Evolutionary conservation across 2,797 vertebrate species (phyloP).

Genomic region (Thamnophis elegans): DNA sequence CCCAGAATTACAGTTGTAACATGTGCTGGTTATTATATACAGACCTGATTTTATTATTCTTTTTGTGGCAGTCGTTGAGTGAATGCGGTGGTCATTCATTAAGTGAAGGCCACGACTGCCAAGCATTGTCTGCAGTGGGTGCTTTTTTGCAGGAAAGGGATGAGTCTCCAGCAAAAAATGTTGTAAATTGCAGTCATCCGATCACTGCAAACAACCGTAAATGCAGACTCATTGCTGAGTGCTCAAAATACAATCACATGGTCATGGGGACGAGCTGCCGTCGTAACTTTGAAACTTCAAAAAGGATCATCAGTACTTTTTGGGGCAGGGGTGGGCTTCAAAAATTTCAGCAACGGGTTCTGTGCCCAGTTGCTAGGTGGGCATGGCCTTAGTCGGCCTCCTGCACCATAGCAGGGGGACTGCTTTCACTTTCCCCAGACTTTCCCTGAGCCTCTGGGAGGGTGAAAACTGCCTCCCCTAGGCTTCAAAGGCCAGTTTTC

Average conservation of each 20-base stretch:
- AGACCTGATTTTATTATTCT: neutral
- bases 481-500: no score
- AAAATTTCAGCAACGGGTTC: no score
- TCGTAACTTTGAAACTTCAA: neutral
- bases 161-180: neutral
- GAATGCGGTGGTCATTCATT: neutral
- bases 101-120: neutral
- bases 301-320: neutral
- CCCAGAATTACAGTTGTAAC: neutral
- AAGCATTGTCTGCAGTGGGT: neutral
- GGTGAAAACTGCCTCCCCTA: no score
- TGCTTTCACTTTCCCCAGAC: no score
- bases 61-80: neutral
- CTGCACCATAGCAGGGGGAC: no score
- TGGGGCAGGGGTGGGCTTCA: no score
- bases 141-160: neutral
- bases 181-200: neutral
- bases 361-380: no score
- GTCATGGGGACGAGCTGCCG: fast-evolving
- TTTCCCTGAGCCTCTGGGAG: no score
- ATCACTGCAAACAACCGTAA: neutral
- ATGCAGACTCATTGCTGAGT: neutral
- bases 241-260: neutral
- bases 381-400: no score
- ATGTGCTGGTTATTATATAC: neutral